Conservation (phyloP, 2,797 vertebrate genomes). For the Tolypeutes matacus region DNA sequence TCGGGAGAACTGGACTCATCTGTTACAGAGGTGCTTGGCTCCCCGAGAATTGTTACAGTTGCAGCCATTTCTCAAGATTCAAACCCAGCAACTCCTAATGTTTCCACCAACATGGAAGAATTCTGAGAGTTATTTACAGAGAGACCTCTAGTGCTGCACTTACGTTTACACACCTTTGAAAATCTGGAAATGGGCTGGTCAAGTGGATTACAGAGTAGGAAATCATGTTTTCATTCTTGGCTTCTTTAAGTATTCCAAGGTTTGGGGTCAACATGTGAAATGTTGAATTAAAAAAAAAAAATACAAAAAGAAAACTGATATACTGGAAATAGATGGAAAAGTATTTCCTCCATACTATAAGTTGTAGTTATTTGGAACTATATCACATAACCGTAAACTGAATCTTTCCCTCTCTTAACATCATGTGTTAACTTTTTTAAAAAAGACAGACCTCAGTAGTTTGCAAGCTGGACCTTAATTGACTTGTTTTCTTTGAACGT, state of each 20-base stretch:
- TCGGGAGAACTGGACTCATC: conserved; percentile 98
- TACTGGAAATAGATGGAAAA: conserved; percentile 87
- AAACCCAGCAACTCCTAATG: conserved; percentile 96
- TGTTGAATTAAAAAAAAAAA: conserved; percentile 86
- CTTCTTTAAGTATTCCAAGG: conserved; percentile 86
- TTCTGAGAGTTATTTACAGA: conserved; percentile 92
- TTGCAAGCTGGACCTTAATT: conserved; percentile 86
- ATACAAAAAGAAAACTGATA: conserved; percentile 86
- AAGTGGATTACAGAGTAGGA: conserved; percentile 89
- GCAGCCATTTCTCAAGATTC: conserved; percentile 97
- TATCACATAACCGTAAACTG: conserved; percentile 85
- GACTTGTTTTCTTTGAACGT: conserved; percentile 84
- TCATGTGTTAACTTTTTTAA: conserved; percentile 86
- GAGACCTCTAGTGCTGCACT: conserved; percentile 90
- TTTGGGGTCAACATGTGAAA: conserved; percentile 87
- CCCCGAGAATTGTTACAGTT: conserved; percentile 97
- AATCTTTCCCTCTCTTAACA: conserved; percentile 80
- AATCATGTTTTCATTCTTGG: conserved; percentile 87
- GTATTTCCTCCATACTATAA: conserved; percentile 87
- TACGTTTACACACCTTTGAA: conserved; percentile 91
- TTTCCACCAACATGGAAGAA: conserved; percentile 97
- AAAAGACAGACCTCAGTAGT: conserved; percentile 84
- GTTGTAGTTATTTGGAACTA: conserved; percentile 86
- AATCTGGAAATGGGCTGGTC: conserved; percentile 89
- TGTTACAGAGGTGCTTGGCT: conserved; percentile 93